A percentile compares a stretch with the other conserved stretches of the same genome.
phyloP scores from a whole-genome alignment of 1,140 invertebrate genomes.

The Meloidogyne chitwoodi region DNA sequence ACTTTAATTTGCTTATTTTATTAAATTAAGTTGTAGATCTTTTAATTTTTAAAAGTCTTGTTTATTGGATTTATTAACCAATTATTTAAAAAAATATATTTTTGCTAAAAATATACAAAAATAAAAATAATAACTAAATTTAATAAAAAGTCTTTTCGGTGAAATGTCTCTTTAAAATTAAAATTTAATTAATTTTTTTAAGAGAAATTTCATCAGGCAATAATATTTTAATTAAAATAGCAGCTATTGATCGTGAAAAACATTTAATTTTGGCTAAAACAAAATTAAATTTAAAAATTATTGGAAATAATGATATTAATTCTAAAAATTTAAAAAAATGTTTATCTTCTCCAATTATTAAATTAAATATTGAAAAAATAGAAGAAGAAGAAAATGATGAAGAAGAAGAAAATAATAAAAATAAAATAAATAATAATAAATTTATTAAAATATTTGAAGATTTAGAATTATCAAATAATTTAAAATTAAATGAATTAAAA shows the following conservation, averaged over 20 bases:
- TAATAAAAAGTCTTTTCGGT: no score
- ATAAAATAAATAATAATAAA: not conserved
- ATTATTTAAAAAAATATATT: no score
- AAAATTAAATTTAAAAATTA: conserved; percentile 1
- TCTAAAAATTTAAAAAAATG: not conserved
- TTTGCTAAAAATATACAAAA: no score
- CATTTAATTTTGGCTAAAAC: conserved; percentile 1
- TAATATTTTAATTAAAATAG: not conserved
- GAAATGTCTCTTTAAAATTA: no score
- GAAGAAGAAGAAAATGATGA: not conserved
- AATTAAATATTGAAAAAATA: not conserved
- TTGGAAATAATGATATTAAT: not conserved
- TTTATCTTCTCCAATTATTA: not conserved
- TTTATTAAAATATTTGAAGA: not conserved
- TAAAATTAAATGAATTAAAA: not conserved
- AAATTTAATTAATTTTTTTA: not conserved
- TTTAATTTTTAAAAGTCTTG: no score
- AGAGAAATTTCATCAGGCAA: not conserved
- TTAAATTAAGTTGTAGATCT: no score
- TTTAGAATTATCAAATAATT: not conserved
- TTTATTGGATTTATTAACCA: no score
- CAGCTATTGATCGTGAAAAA: conserved; percentile 11
- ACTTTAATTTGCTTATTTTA: no score
- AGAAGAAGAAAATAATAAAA: not conserved
- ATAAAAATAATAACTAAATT: no score